Evolutionary conservation across 2,797 vertebrate species (phyloP), one percentile per base, ranked within the genome.

Genomic region (Vultur gryphus): DNA sequence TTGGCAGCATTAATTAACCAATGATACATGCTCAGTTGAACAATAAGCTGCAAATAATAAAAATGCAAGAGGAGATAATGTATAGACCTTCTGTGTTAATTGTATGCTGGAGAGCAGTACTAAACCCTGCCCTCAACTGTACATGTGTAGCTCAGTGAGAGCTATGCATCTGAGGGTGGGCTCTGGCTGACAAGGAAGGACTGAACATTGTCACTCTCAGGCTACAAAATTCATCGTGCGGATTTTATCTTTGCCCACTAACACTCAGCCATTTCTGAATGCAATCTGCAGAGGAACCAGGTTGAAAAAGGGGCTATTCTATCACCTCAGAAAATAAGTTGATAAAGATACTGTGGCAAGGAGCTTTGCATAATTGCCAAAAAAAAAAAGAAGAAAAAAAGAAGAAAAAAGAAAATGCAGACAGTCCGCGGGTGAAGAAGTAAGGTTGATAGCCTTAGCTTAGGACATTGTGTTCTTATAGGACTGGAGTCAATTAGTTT

Each of bases 1-100:
- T 94, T 90, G 91, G 96, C 97, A 97, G 96, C 96, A 87, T 97
- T 97, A 98, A 98, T 98, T 98, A 98, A 92, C 94, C 96, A 95
- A 87, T 94, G 96, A 97, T 97, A 93, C 97, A 98, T 84, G 95
- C 97, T 96, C 97, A 95, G 95, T 69, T 97, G 94, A 96, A 97
- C 94, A 97, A 94, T 95, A 96, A 96, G 88, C 95, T 96, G 86
- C 79, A 95, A 96, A 93, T 86, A 80, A 90, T 88, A 84, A 90
- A 97, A 97, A 94, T 64, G 61, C 78, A 91, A 78, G 78, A 94
- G 71, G 77, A 89, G 89, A 84, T 91, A 69, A 82, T 58, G 66
- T 76, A 93, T 94, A 95, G 89, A 96, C 75, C 77, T 95, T 93
- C 61, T 75, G 67, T 72, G 66, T 95, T 92, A 90, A 96, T 90